Evolutionary conservation across 2,888 invertebrate genomes (phyloP), one percentile per base, ranked within the genome.

Genomic region (Hartigia nigra): DNA sequence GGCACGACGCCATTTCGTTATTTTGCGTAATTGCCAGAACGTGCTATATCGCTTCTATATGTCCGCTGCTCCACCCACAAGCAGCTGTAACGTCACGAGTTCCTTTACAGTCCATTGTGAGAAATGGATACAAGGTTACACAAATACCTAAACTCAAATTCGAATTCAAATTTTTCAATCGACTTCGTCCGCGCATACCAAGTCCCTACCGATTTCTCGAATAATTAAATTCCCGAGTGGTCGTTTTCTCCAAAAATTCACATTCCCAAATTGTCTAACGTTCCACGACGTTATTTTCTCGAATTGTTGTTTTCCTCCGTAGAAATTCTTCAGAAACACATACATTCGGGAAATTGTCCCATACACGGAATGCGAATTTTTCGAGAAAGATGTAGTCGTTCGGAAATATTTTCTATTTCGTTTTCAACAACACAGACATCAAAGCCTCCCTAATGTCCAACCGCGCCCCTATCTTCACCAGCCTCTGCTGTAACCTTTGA

Each of bases 81-180:
- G 23, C 72, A 34, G 34, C 72, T 72, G 72, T 72, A 72, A 72
- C 72, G 72, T 72, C 72, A 72, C 72, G 72, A 72, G 72, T 31
- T 72, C 2, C 55, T 55, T 55, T 55, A 55, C 55, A 55, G 55
- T 5, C 5, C 55, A 55, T 55, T 55, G 55, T 55, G 55, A 23
- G 23, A 55, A 55, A 23, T 23, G 55, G 23, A 55, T 1, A 55
- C 55, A 55, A 55, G 55, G 55, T 23, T 55, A 9, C 2, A 9
- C 55, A 23, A 55, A 23, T 23, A 14, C 9, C 23, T 55, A 55
- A 23, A 55, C 0, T 55, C 2, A 55, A 55, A 55, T 23, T 23
- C 0, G 0, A 9, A 55, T 55, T 2, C 0, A 55, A 23, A 2
- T 9, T 2, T 55, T 23, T 55, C 34, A 34, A 34, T 34, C 34